Base-by-base conservation (phyloP, 2,888 invertebrate species). In the Yponomeuta sedellus region DNA sequence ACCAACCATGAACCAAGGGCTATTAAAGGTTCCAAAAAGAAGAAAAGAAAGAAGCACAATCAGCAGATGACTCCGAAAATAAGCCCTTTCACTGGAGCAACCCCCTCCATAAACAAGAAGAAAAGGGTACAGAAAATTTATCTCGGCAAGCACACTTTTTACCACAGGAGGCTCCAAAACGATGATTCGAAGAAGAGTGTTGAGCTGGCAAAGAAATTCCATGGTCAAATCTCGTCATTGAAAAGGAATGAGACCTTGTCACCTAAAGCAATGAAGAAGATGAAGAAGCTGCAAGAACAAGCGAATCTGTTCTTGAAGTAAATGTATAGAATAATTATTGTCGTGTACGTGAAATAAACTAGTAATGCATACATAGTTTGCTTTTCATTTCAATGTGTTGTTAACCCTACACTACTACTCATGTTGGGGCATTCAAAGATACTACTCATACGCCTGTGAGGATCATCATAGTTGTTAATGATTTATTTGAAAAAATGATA, bases 331-430 rank as follows among this genome's bases (percentile, higher is more conserved):
- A 62, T 62, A 19, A 62, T 62, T 19, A 28, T 77, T 71, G 80
- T 75, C 74, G 87, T 87, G 87, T 87, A 78, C 81, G 80, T 86
- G 84, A 83, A 85, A 78, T 80, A 81, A 80, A 84, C 82, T 82
- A 82, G 85, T 82, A 88, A 86, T 88, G 34, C 34, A 34, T 34
- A 34, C 0, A 5, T 34, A 34, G 8, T 34, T 34, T 8, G 6
- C 10, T 34, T 34, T 34, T 34, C 8, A 34, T 6, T 34, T 34
- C 34, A n/a, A n/a, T n/a, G n/a, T n/a, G n/a, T n/a, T n/a, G n/a
- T n/a, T n/a, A n/a, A n/a, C n/a, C n/a, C n/a, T n/a, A n/a, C n/a
- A n/a, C n/a, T n/a, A n/a, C n/a, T n/a, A n/a, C n/a, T n/a, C n/a
- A n/a, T n/a, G n/a, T n/a, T n/a, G n/a, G n/a, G n/a, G n/a, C n/a